Evolutionary conservation across 1,140 invertebrate genomes (phyloP).

Genomic region (Ectropis grisescens): DNA sequence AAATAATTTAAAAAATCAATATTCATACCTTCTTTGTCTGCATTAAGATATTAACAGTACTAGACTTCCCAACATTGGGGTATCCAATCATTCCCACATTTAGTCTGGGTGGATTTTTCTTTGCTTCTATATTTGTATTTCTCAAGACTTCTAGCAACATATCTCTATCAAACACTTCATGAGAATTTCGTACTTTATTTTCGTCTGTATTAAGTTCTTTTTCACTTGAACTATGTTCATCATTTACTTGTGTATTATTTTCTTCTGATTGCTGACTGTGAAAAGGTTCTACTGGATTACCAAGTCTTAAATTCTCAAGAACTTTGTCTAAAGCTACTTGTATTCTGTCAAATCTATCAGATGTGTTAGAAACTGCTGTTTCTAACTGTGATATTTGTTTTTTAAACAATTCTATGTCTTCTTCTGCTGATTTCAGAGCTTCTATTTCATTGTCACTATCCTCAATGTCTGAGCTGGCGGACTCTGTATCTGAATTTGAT

Average conservation of each 20-base stretch:
- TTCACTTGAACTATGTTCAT: background rate
- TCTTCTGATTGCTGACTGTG: conserved; percentile 9
- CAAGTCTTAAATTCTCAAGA: conserved; percentile 39
- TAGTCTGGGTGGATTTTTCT: conserved; percentile 73
- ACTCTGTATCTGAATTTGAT: conserved; percentile 8
- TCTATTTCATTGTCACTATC: conserved; percentile 31
- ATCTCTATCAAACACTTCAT: conserved; percentile 71
- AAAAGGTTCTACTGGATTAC: conserved; percentile 37
- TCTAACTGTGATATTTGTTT: conserved; percentile 43
- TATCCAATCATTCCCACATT: conserved; percentile 97
- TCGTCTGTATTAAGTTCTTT: conserved; percentile 2
- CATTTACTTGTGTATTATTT: conserved; percentile 5
- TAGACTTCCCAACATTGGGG: conserved; percentile 99
- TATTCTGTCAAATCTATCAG: conserved; percentile 60
- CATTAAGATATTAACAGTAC: conserved; percentile 95
- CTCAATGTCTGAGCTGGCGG: conserved; percentile 5
- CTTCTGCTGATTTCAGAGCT: conserved; percentile 47
- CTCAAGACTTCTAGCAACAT: conserved; percentile 79
- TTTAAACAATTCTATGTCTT: conserved; percentile 55
- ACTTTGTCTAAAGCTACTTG: conserved; percentile 66
- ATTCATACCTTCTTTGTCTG: conserved; percentile 84
- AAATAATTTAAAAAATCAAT: too few relatives aligned
- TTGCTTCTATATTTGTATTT: conserved; percentile 73
- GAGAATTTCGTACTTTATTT: conserved; percentile 30
- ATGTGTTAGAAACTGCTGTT: conserved; percentile 56